These are phyloP conservation scores for Megaptera novaeangliae DNA, from an alignment of 2,113 vertebrate species.

Conservation along the genomic window DNA sequence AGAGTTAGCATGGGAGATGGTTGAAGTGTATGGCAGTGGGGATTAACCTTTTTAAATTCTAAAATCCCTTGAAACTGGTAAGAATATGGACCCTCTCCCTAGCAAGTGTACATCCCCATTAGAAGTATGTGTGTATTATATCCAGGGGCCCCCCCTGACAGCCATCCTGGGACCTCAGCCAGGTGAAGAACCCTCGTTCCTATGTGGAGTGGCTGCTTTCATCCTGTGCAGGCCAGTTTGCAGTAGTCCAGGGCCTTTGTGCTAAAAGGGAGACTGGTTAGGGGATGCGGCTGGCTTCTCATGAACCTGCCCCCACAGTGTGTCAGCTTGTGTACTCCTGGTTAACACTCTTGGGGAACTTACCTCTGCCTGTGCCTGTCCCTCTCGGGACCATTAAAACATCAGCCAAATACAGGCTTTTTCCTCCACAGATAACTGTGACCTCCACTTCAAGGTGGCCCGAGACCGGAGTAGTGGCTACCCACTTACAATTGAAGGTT, in stretches of 20 bases:
- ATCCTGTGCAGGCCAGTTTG: not conserved
- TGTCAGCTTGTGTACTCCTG: not conserved
- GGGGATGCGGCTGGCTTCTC: not conserved
- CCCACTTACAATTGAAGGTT: constrained; percentile 91
- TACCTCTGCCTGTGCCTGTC: not conserved
- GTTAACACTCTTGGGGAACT: not conserved
- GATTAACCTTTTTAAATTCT: not conserved
- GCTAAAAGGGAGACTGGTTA: not conserved
- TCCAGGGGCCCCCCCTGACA: not conserved
- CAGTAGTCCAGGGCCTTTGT: not conserved
- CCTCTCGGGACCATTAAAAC: not conserved
- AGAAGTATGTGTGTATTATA: not conserved
- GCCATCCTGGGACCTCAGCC: not conserved
- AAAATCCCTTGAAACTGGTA: not conserved
- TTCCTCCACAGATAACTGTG: constrained; percentile 87
- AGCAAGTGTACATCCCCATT: not conserved
- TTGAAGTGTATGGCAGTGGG: not conserved
- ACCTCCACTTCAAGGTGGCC: constrained; percentile 93
- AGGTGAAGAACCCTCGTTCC: not conserved
- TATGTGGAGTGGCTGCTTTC: not conserved
- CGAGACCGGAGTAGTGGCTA: constrained; percentile 91
- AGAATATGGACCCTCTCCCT: not conserved
- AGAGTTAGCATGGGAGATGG: not conserved
- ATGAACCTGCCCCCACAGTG: not conserved
- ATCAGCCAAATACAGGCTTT: not conserved